phyloP scores from a whole-genome alignment of 2,113 vertebrate genomes.

The Neogale vison region DNA sequence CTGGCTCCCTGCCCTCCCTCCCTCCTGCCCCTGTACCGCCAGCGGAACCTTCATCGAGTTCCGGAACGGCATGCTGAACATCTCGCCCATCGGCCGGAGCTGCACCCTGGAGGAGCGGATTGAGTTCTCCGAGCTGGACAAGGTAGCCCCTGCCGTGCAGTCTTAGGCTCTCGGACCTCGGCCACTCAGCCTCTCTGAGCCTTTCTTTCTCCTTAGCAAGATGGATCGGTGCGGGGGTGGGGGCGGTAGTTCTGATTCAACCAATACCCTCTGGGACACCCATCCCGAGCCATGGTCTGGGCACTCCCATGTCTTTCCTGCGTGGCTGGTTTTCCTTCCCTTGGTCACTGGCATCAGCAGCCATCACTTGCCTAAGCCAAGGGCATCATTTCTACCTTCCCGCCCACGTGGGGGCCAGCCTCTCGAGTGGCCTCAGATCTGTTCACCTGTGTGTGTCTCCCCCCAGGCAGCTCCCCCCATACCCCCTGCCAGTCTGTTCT shows the following conservation, averaged over 20 bases:
- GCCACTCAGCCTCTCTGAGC: background rate
- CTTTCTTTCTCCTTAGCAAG: background rate
- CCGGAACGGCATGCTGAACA: slow-evolving; percentile 96
- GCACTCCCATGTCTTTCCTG: background rate
- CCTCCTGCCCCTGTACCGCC: slow-evolving; percentile 41
- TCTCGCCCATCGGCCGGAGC: slow-evolving; percentile 97
- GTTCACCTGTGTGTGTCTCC: background rate
- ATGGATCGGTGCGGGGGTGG: background rate
- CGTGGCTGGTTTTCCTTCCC: background rate
- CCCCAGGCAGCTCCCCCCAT: rapidly evolving
- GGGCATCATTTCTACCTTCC: background rate
- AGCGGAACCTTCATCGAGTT: slow-evolving; percentile 99
- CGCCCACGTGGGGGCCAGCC: background rate
- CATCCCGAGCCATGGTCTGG: background rate
- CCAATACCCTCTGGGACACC: background rate
- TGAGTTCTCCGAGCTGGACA: slow-evolving; percentile 97
- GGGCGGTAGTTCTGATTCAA: background rate
- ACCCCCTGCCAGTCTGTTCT: background rate
- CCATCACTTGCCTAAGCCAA: background rate
- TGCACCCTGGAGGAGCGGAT: slow-evolving; percentile 94
- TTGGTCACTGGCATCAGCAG: background rate
- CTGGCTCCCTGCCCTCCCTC: background rate
- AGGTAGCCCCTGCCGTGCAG: slow-evolving; percentile 83
- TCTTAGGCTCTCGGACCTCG: background rate
- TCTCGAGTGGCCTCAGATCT: background rate